phyloP scores from a whole-genome alignment of 92 coral and sea anemone genomes.

The Micromussa lordhowensis region DNA sequence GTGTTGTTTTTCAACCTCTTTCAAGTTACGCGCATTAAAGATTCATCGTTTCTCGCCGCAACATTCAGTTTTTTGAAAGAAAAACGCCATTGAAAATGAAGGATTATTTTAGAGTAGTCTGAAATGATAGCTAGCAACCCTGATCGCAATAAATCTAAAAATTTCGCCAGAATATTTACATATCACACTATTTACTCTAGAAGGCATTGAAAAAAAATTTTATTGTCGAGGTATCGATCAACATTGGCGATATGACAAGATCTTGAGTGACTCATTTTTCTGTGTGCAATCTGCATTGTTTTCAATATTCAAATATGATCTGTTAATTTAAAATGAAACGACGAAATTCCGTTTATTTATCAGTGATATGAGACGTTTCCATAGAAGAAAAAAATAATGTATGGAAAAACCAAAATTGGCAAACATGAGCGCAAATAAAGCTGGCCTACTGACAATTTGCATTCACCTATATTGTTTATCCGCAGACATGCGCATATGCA shows the following conservation, averaged over 20 bases:
- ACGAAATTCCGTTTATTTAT: constrained; percentile 1
- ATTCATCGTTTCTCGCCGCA: not conserved
- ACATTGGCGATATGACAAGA: not conserved
- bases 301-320: too few species aligned
- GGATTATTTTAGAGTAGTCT: not conserved
- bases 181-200: not conserved
- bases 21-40: constrained; percentile 7
- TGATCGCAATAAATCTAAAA: constrained; percentile 15
- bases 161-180: not conserved
- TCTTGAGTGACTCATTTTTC: not conserved
- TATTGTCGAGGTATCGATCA: not conserved
- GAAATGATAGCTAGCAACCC: not conserved
- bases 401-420: not conserved
- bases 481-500: not conserved
- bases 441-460: constrained; percentile 9
- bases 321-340: not conserved
- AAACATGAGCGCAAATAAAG: not conserved
- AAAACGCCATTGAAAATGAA: not conserved
- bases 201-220: not conserved
- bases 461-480: not conserved
- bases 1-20: constrained; percentile 1
- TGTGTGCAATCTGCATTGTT: not conserved
- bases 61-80: constrained; percentile 7
- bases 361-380: not conserved
- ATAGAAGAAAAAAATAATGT: not conserved